Evolutionary conservation across 1,140 invertebrate genomes (phyloP).

Genomic region (Pseudomyrmex sp.): DNA sequence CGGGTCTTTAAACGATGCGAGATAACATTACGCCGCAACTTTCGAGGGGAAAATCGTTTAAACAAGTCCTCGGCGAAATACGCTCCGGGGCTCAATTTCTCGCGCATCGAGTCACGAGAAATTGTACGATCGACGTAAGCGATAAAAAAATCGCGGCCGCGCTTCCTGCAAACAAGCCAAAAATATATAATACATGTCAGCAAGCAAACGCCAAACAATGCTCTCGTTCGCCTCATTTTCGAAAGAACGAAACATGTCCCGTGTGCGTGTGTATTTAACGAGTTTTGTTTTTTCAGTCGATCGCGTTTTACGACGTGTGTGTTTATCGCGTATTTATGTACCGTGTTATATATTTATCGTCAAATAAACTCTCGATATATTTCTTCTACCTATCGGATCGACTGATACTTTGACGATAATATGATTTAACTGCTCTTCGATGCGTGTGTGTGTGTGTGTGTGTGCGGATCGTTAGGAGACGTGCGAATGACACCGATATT

Average conservation of each 20-base stretch:
- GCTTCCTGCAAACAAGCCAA: constrained; percentile 38
- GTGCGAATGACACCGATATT: background rate
- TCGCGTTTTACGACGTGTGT: background rate
- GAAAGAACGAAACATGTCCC: background rate
- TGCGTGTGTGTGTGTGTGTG: no score
- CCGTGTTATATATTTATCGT: background rate
- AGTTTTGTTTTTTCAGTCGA: background rate
- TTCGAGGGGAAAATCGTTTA: background rate
- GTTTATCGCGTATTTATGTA: background rate
- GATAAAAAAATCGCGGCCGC: constrained; percentile 34
- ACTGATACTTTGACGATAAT: background rate
- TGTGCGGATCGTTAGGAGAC: background rate
- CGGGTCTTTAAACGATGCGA: constrained; percentile 21
- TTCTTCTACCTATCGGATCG: background rate
- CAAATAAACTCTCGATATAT: background rate
- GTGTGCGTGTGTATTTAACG: constrained; percentile 7
- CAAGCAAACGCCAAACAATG: constrained; percentile 43
- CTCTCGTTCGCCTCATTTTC: constrained; percentile 34
- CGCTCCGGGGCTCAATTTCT: constrained; percentile 23
- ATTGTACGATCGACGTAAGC: constrained; percentile 12
- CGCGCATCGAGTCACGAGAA: constrained; percentile 25
- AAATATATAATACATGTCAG: constrained; percentile 39
- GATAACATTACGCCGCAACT: constrained; percentile 20
- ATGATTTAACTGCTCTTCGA: background rate
- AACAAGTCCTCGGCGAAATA: constrained; percentile 10